Evolutionary conservation across 2,888 invertebrate genomes (phyloP).

Genomic region (Trachelus troglodyta): DNA sequence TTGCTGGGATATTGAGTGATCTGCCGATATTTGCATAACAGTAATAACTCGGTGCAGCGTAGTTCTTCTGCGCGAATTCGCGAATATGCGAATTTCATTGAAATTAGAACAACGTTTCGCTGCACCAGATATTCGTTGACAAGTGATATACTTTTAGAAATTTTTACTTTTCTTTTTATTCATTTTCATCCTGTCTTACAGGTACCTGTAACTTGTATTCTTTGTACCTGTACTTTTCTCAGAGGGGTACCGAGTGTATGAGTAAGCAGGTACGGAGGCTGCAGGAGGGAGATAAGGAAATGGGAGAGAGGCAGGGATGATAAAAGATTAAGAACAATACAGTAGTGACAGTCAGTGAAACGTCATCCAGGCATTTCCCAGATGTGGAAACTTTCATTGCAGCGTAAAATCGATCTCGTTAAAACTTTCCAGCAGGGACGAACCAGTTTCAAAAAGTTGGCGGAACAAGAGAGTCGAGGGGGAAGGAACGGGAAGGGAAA

Average conservation of each 20-base stretch:
- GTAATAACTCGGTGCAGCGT: constrained; percentile 32
- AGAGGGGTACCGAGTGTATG: background rate
- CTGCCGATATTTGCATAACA: constrained; percentile 46
- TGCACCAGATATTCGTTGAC: background rate
- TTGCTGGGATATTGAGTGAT: constrained; percentile 39
- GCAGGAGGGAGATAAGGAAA: background rate
- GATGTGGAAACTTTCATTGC: constrained; percentile 34
- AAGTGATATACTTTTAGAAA: background rate
- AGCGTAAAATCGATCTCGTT: constrained; percentile 51
- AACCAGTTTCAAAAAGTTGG: constrained; percentile 43
- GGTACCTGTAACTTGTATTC: no score
- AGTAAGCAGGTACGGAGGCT: background rate
- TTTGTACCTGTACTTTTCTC: background rate
- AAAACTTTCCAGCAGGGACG: constrained; percentile 45
- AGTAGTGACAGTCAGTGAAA: constrained; percentile 40
- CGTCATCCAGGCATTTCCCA: constrained; percentile 39
- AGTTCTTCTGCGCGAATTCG: background rate
- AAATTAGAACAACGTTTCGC: background rate
- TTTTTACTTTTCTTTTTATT: no score
- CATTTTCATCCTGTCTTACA: no score
- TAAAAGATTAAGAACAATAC: constrained; percentile 27
- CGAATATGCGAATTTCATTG: background rate
- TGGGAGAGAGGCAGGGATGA: constrained; percentile 8
- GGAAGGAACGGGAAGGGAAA: background rate
- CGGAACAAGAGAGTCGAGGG: constrained; percentile 5